Conservation (phyloP, 2,888 invertebrate genomes). For the Xanthorhoe designata region DNA sequence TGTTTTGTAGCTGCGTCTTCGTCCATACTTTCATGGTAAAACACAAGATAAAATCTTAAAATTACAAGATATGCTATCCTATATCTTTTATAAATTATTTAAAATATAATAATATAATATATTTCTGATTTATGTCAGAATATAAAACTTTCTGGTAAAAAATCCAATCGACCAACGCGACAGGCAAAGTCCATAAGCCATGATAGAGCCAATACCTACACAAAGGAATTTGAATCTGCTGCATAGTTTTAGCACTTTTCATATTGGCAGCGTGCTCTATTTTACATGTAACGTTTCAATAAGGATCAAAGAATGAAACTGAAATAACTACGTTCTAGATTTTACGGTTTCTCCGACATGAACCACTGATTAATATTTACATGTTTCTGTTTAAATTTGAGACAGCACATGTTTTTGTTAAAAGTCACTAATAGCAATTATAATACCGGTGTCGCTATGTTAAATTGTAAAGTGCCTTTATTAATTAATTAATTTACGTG, state of each 20-base stretch:
- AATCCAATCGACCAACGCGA: constrained; percentile 1
- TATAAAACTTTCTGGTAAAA: background rate
- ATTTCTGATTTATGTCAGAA: background rate
- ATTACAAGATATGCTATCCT: background rate
- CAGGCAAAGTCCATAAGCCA: background rate
- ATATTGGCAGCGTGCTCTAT: constrained; percentile 1
- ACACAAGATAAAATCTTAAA: background rate
- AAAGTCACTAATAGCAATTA: background rate
- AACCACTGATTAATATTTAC: background rate
- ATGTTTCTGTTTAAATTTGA: background rate
- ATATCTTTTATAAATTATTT: too few relatives aligned
- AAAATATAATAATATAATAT: background rate
- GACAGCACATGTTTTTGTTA: background rate
- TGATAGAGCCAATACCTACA: constrained; percentile 8
- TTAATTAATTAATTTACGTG: constrained; percentile 31
- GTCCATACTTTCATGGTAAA: background rate
- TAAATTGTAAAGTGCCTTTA: too few relatives aligned
- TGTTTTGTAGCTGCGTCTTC: background rate
- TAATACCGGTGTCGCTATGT: background rate
- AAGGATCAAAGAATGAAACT: constrained; percentile 5
- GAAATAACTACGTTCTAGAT: background rate
- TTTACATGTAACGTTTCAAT: constrained; percentile 9
- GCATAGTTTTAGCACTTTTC: constrained; percentile 17
- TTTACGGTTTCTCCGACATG: background rate
- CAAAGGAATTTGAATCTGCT: constrained; percentile 17